These are phyloP conservation scores for Brachyopa scutellaris DNA, from an alignment of 2,888 invertebrate species.

Conservation along the genomic window DNA sequence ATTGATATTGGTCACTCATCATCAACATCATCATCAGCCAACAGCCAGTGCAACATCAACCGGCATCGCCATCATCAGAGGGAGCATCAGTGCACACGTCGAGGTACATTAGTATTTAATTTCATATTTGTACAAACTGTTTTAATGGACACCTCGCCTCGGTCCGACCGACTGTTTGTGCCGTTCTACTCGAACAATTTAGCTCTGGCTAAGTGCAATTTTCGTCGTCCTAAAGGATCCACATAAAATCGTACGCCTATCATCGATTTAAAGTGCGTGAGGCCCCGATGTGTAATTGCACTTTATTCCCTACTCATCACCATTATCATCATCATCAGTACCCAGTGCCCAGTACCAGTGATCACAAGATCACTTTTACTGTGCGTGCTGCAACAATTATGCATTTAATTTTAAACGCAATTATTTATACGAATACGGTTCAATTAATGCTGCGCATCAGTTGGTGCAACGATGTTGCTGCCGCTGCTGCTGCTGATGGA, in stretches of 20 bases:
- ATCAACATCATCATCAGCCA: constrained; percentile 46
- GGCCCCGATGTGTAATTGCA: constrained; percentile 57
- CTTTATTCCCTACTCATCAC: constrained; percentile 68
- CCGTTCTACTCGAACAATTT: constrained; percentile 63
- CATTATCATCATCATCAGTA: constrained; percentile 69
- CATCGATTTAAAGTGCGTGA: constrained; percentile 61
- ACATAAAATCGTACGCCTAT: constrained; percentile 54
- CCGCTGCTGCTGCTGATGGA: constrained; percentile 64
- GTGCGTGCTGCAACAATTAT: constrained; percentile 40
- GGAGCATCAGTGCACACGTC: constrained; percentile 44
- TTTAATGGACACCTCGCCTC: constrained; percentile 67
- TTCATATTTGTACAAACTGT: constrained; percentile 72
- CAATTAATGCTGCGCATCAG: constrained; percentile 48
- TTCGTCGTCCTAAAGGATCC: constrained; percentile 45
- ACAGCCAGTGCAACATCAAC: constrained; percentile 14
- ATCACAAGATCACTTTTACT: constrained; percentile 51
- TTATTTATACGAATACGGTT: constrained; percentile 67
- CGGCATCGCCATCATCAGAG: constrained; percentile 31
- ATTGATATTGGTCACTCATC: constrained; percentile 71
- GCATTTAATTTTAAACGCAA: constrained; percentile 71
- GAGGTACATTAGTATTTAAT: constrained; percentile 71
- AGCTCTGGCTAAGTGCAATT: constrained; percentile 63
- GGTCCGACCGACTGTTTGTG: constrained; percentile 34
- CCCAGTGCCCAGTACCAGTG: constrained; percentile 35
- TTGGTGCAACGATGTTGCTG: no score